Percentiles rank a stretch among this genome's conserved stretches.
Conservation (phyloP, 2,888 invertebrate species). For the Criorhina ranunculi region DNA sequence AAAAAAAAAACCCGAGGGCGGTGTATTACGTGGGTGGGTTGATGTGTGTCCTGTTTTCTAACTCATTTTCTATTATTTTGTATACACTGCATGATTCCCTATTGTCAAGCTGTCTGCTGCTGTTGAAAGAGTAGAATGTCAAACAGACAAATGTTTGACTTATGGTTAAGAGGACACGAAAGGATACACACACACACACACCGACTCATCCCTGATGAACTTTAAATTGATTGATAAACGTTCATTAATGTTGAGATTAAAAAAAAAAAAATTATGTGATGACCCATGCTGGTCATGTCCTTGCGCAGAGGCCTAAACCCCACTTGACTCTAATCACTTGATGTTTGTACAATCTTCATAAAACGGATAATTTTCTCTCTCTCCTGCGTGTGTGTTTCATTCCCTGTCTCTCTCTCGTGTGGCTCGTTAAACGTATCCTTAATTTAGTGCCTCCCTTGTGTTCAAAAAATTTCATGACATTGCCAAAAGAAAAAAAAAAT, state of each 20-base stretch:
- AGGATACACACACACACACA: conserved; percentile 1
- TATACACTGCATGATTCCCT: conserved; percentile 35
- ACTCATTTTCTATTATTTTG: conserved; percentile 50
- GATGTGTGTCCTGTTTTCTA: conserved; percentile 35
- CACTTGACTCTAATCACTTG: neutral
- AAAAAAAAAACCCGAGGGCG: neutral
- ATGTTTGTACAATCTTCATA: conserved; percentile 1
- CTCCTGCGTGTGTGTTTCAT: neutral
- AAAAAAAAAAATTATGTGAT: neutral
- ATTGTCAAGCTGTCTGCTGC: conserved; percentile 61
- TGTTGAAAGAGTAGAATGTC: conserved; percentile 41
- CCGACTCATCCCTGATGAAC: conserved; percentile 32
- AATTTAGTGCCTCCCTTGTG: conserved; percentile 3
- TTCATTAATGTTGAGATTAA: conserved; percentile 9
- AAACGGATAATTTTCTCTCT: neutral
- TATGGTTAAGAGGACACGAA: conserved; percentile 24
- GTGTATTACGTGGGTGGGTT: neutral
- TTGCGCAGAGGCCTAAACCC: neutral
- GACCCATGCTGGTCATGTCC: conserved; percentile 8
- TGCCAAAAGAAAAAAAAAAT: conserved; percentile 1
- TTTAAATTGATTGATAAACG: conserved; percentile 64
- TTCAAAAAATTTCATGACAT: neutral
- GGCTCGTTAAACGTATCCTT: neutral
- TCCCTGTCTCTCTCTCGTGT: too few relatives aligned
- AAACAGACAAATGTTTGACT: conserved; percentile 52